These are phyloP conservation scores for Pandemis corylana DNA, from an alignment of 2,888 invertebrate species.

Conservation along the genomic window DNA sequence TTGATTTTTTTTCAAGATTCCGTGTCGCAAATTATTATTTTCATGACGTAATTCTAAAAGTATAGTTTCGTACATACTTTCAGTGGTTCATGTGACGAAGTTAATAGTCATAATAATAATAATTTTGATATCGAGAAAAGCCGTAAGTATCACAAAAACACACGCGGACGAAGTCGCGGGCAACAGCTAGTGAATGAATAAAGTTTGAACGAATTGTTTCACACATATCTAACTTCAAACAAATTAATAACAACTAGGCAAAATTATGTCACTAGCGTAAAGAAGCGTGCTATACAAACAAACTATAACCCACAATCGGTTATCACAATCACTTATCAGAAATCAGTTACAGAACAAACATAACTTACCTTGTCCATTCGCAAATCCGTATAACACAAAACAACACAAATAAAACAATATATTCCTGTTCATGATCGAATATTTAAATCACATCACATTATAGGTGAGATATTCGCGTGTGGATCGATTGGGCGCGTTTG, in stretches of 20 bases:
- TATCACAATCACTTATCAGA: conserved; percentile 17
- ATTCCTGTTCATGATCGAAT: conserved; percentile 65
- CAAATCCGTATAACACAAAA: conserved; percentile 60
- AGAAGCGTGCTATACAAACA: conserved; percentile 20
- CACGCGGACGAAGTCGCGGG: too few species aligned
- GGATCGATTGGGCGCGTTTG: conserved; percentile 60
- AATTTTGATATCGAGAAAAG: too few species aligned
- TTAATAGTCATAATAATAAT: too few species aligned
- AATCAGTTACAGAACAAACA: conserved; percentile 29
- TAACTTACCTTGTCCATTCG: conserved; percentile 72
- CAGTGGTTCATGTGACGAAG: too few species aligned
- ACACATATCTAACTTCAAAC: neutral
- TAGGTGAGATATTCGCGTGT: conserved; percentile 65
- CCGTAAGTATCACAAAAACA: too few species aligned
- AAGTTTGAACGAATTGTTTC: neutral
- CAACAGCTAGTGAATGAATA: too few species aligned
- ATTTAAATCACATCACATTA: conserved; percentile 56
- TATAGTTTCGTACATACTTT: too few species aligned
- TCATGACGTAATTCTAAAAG: too few species aligned
- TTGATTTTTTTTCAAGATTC: too few species aligned
- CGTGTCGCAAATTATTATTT: too few species aligned
- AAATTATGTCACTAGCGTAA: conserved; percentile 27
- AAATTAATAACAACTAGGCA: neutral
- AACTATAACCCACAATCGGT: conserved; percentile 19
- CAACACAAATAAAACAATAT: conserved; percentile 61